phyloP scores from a whole-genome alignment of 1,140 invertebrate genomes.

The Centruroides sculpturatus region DNA sequence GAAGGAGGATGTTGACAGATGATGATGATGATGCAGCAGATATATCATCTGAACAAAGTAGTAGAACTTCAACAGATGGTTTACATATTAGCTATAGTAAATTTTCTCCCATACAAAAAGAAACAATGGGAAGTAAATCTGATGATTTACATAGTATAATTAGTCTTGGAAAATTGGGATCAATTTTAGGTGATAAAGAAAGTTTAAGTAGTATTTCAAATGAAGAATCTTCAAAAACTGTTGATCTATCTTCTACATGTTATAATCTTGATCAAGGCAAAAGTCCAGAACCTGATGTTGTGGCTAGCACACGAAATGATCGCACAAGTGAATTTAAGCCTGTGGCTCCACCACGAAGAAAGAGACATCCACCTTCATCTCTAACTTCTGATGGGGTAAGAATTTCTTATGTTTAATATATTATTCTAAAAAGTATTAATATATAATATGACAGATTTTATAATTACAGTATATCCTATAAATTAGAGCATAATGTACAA shows the following conservation, averaged over 20 bases:
- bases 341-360: constrained; percentile 63
- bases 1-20: constrained; percentile 66
- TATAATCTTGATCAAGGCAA: constrained; percentile 8
- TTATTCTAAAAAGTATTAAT: no score
- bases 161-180: constrained; percentile 59
- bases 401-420: no score
- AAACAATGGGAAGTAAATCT: constrained; percentile 25
- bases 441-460: no score
- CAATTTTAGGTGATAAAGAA: constrained; percentile 47
- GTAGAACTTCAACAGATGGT: constrained; percentile 54
- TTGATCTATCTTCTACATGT: constrained; percentile 6
- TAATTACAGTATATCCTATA: no score
- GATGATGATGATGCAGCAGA: constrained; percentile 48
- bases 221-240: constrained; percentile 2
- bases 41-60: constrained; percentile 52
- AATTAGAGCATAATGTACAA: no score
- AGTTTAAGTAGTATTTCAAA: background rate
- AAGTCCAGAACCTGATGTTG: constrained; percentile 66
- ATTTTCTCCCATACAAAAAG: no score
- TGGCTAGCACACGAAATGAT: constrained; percentile 70
- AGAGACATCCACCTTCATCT: constrained; percentile 34
- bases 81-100: constrained; percentile 33
- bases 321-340: constrained; percentile 30
- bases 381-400: no score
- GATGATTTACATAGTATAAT: constrained; percentile 74